Evolutionary conservation across 2,113 vertebrate species (phyloP), one percentile per base, ranked within the genome.

Genomic region (Pungitius pungitius): DNA sequence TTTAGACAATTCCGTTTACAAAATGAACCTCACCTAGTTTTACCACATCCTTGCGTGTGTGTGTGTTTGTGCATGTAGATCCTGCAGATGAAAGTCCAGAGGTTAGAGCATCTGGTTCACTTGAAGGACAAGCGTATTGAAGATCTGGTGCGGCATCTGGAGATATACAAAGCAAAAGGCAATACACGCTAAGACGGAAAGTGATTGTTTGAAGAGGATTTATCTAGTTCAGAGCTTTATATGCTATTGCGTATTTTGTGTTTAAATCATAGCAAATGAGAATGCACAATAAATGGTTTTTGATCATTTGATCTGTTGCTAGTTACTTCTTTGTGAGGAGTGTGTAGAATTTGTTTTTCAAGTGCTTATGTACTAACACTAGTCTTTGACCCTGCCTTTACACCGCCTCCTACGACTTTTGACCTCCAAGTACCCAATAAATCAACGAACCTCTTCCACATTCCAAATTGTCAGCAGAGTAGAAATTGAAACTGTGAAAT

Each of bases 51-150:
- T 33, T 57, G 54, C 77, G 42, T 45, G n/a, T 68, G 8, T 65
- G 26, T 40, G 27, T 73, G 22, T 74, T 8, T 58, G 27, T 62
- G 24, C 59, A n/a, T 49, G n/a, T 56, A 95, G 94, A 90, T 94
- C 83, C 62, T 95, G 74, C 93, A 95, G 78, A 91, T 93, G 80
- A 95, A 96, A 73, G 93, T 94, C 51, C 85, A 59, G 80, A 85
- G 85, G 71, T 84, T 95, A 59, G 94, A 95, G 78, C 91, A 90
- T 35, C 92, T 95, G 54, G 77, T 94, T 22, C 82, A 91, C 69
- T 88, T 95, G 72, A 95, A 95, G 85, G 94, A 94, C 75, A 89
- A 85, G 76, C 82, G 81, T 10, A 93, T 94, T 1, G 83, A 88
- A 8, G 92, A 92, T 47, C 87, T 95, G 77, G 90, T 51, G 0